These are phyloP conservation scores for Oncorhynchus gorbuscha DNA, from an alignment of 2,113 vertebrate genomes.

Conservation along the genomic window DNA sequence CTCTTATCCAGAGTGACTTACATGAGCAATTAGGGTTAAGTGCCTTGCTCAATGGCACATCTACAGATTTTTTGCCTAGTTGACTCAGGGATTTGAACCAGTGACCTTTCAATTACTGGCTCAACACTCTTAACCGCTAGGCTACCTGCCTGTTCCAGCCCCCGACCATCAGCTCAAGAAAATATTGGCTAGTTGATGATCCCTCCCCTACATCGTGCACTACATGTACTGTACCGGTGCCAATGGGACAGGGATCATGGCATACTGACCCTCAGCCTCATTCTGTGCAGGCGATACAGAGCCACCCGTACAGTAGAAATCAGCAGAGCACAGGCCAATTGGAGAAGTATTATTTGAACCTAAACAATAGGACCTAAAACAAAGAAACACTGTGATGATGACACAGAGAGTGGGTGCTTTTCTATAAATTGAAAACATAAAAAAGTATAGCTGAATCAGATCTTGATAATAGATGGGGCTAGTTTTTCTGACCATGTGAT, in stretches of 20 bases:
- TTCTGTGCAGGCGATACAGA: constrained; percentile 76
- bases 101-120: too few species aligned
- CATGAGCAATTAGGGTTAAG: too few species aligned
- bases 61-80: too few species aligned
- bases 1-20: too few species aligned
- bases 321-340: constrained; percentile 77
- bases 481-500: background rate
- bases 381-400: background rate
- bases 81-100: too few species aligned
- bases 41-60: too few species aligned
- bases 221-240: constrained; percentile 70
- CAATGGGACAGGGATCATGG: constrained; percentile 75
- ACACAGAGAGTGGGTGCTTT: background rate
- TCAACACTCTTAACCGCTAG: too few species aligned
- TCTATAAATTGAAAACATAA: background rate
- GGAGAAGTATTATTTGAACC: constrained; percentile 75
- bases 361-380: constrained; percentile 75
- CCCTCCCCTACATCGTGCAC: too few species aligned
- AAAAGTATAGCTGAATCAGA: background rate
- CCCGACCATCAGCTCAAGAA: too few species aligned
- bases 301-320: constrained; percentile 82
- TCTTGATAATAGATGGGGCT: background rate
- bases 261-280: constrained; percentile 75
- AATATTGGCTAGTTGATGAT: too few species aligned
- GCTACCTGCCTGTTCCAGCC: too few species aligned